Conservation (phyloP, 2,888 invertebrate species). For the Scaptomyza cyrtandrae region DNA sequence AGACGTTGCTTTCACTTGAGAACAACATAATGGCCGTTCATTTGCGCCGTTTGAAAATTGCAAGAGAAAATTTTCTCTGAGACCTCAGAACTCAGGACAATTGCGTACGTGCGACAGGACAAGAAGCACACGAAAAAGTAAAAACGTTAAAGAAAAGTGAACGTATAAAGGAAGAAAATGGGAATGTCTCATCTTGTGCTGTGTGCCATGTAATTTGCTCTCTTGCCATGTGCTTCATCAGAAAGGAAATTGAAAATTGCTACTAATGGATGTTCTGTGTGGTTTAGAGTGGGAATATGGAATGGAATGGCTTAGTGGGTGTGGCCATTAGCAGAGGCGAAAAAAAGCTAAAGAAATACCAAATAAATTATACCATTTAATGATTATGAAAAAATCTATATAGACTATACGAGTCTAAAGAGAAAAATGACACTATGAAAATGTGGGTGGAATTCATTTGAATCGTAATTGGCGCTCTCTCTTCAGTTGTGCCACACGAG, state of each 20-base stretch:
- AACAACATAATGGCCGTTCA: slow-evolving; percentile 81
- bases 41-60: slow-evolving; percentile 70
- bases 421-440: slow-evolving; percentile 69
- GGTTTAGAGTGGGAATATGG: not conserved
- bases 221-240: slow-evolving; percentile 84
- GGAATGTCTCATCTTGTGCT: slow-evolving; percentile 54
- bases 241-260: slow-evolving; percentile 84
- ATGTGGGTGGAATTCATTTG: slow-evolving; percentile 80
- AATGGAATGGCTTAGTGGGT: slow-evolving; percentile 46
- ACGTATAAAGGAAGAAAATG: slow-evolving; percentile 22
- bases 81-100: slow-evolving; percentile 65
- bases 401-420: slow-evolving; percentile 21
- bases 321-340: slow-evolving; percentile 39
- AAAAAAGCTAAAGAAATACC: slow-evolving; percentile 36
- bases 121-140: slow-evolving; percentile 13
- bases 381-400: slow-evolving; percentile 74
- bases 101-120: slow-evolving; percentile 72
- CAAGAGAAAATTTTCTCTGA: slow-evolving; percentile 69
- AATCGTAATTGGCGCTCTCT: slow-evolving; percentile 65
- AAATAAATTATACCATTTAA: slow-evolving; percentile 53
- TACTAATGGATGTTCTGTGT: slow-evolving; percentile 65
- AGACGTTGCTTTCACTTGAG: slow-evolving; percentile 77
- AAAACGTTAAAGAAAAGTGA: not conserved
- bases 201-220: slow-evolving; percentile 82
- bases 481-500: slow-evolving; percentile 38